Percentiles rank a stretch among this genome's conserved stretches.
phyloP scores from a whole-genome alignment of 2,888 invertebrate genomes.

The Meloe dianella region DNA sequence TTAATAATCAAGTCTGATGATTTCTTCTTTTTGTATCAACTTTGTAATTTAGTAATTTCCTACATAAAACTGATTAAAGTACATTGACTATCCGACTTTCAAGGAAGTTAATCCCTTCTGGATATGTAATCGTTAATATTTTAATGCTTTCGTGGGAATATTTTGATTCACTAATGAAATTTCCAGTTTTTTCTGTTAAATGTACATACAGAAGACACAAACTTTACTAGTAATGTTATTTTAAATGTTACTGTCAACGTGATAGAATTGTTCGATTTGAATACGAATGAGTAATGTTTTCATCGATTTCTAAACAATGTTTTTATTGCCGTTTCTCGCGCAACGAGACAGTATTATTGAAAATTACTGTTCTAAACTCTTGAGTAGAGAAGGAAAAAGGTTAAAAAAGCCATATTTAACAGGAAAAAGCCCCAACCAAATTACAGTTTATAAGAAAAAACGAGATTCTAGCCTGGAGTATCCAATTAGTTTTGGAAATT shows the following conservation, averaged over 20 bases:
- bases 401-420: neutral
- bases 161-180: neutral
- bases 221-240: neutral
- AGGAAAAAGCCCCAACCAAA: neutral
- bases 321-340: neutral
- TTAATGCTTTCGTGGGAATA: neutral
- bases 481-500: neutral
- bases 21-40: too few relatives aligned
- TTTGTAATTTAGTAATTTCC: too few relatives aligned
- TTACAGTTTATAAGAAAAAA: neutral
- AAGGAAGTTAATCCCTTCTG: neutral
- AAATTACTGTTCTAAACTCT: neutral
- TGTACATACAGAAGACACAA: neutral
- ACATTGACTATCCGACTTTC: neutral
- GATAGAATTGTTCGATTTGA: neutral
- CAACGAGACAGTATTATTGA: too few relatives aligned
- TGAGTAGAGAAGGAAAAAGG: neutral
- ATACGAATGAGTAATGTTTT: neutral
- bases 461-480: neutral
- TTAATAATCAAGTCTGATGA: too few relatives aligned
- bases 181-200: neutral
- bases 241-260: neutral
- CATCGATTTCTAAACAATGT: neutral
- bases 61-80: too few relatives aligned
- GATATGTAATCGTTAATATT: neutral